A percentile compares a stretch with the other conserved stretches of the same genome.
Conservation (phyloP, 2,888 invertebrate species). For the Agrochola litura region DNA sequence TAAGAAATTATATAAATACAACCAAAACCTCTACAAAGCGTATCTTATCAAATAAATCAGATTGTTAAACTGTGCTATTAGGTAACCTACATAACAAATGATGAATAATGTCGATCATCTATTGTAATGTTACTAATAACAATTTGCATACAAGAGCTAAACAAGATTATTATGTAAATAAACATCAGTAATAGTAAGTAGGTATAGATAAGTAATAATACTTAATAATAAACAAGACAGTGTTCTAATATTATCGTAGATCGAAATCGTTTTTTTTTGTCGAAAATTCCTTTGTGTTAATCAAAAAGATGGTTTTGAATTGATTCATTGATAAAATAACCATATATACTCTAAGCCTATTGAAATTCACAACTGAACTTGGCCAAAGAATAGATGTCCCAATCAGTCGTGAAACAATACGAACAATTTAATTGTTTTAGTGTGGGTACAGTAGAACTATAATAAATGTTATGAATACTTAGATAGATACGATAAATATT, state of each 20-base stretch:
- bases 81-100: conserved; percentile 44
- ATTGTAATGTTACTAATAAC: conserved; percentile 51
- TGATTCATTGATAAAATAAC: conserved; percentile 16
- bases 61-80: conserved; percentile 47
- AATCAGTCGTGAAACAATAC: conserved; percentile 34
- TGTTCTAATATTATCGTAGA: neutral
- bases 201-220: neutral
- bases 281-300: conserved; percentile 8
- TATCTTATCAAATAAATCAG: conserved; percentile 57
- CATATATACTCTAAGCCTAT: neutral
- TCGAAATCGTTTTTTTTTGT: neutral
- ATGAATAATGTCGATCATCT: conserved; percentile 56
- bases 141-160: conserved; percentile 54
- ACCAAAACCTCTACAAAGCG: conserved; percentile 20
- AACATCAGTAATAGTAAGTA: conserved; percentile 9
- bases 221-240: conserved; percentile 16
- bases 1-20: neutral
- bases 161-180: conserved; percentile 56
- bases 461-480: conserved; percentile 7
- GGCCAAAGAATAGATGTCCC: conserved; percentile 21
- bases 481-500: conserved; percentile 9
- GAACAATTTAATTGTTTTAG: conserved; percentile 27
- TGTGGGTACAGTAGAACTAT: conserved; percentile 12
- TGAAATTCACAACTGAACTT: conserved; percentile 1
- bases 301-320: conserved; percentile 3